A percentile compares a stretch with the other conserved stretches of the same genome.
Evolutionary conservation across 2,797 vertebrate genomes (phyloP).

Genomic region (Threskiornis aethiopicus): DNA sequence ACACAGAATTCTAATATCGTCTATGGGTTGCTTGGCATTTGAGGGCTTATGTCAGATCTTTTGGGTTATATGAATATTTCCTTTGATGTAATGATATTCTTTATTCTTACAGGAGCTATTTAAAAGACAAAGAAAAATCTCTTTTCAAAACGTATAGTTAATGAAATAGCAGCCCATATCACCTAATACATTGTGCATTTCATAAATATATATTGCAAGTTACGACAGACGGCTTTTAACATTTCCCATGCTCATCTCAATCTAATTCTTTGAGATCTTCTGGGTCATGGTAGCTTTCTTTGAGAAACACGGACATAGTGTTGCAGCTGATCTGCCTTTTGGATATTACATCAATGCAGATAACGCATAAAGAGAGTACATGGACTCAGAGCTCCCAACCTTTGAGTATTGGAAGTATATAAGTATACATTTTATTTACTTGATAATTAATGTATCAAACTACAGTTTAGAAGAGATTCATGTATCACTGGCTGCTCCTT

Average conservation of each 20-base stretch:
- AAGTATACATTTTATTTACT: background rate
- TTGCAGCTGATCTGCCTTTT: background rate
- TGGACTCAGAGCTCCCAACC: background rate
- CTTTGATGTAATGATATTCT: conserved; percentile 35
- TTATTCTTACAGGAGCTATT: conserved; percentile 32
- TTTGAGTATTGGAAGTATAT: background rate
- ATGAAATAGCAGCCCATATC: conserved; percentile 22
- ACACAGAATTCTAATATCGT: background rate
- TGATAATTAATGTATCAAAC: background rate
- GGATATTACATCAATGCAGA: background rate
- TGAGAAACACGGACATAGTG: background rate
- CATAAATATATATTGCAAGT: conserved; percentile 42
- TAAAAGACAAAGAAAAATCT: conserved; percentile 43
- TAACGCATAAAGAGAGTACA: background rate
- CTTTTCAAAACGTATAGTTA: conserved; percentile 7
- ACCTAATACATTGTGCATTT: conserved; percentile 7
- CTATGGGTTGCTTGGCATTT: background rate
- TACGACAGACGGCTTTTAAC: background rate
- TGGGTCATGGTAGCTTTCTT: background rate
- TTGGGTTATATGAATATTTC: conserved; percentile 40
- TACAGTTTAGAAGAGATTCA: background rate
- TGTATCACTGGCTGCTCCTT: background rate
- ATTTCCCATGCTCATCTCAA: background rate
- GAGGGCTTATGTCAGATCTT: conserved; percentile 29
- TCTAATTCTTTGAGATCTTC: conserved; percentile 19